Base-by-base conservation (phyloP, 2,888 invertebrate genomes). In the Melieria omissa region DNA sequence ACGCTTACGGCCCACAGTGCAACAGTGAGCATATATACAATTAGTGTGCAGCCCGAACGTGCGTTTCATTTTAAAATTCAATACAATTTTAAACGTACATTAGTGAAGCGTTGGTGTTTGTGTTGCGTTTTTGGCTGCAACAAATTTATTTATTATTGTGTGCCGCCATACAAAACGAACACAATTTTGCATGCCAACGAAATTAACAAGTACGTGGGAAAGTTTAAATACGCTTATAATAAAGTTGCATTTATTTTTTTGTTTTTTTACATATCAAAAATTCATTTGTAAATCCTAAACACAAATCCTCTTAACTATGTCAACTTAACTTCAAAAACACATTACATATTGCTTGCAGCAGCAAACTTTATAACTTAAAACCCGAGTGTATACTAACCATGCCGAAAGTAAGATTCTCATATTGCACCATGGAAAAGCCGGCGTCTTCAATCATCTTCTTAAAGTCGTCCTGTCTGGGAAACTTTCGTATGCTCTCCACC, bases 401-500 rank as follows among this genome's bases (percentile, higher is more conserved):
- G 1, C 99, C 99, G 81, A 95, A 92, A 2, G 94, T 93, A 71
- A 99, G 88, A 88, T 99, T 98, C 87, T 96, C 95, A 85, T 96
- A 97, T 0, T 90, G 90, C 0, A 96, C 97, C 82, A 92, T 90
- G 57, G 92, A 88, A 87, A 99, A 99, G 6, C 99, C 99, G 0
- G 96, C 95, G 46, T 91, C 88, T 83, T 93, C 91, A 65, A 99
- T 97, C 94, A 99, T 95, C 4, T 85, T 79, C 84, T 94, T 92
- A 88, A 98, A 98, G 65, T 91, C 91, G 74, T 95, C 93, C 92
- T 99, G 98, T 80, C 93, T 91, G 0, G 99, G 99, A 88, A 99
- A 99, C 85, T 94, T 93, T 52, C 98, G 89, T 78, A 99, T 99
- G 88, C 99, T 99, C 88, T 99, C 99, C 0, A 99, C 98, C 57